phyloP scores from a whole-genome alignment of 2,797 vertebrate species.

The Somateria mollissima region DNA sequence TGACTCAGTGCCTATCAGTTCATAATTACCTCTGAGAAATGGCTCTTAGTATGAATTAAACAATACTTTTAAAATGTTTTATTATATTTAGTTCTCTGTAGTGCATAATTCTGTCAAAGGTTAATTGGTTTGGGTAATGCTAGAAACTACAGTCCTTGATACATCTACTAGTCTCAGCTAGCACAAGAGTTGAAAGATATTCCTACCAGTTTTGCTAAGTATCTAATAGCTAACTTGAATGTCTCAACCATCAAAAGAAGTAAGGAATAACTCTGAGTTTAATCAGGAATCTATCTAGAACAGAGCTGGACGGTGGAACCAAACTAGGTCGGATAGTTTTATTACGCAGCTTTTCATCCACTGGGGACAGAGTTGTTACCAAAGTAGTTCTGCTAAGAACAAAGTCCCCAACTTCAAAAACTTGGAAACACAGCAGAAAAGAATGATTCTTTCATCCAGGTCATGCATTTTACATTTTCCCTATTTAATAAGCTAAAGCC shows the following conservation, averaged over 20 bases:
- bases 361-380: constrained; percentile 39
- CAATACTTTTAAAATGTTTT: constrained; percentile 20
- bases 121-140: constrained; percentile 59
- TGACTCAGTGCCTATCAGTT: neutral
- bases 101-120: neutral
- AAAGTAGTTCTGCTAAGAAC: constrained; percentile 56
- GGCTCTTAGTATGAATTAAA: neutral
- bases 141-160: neutral
- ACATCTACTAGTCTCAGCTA: neutral
- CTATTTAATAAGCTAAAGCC: constrained; percentile 46
- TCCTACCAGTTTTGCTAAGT: neutral
- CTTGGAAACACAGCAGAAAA: neutral
- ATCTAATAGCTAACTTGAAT: neutral
- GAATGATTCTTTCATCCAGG: constrained; percentile 40
- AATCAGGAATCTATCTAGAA: neutral
- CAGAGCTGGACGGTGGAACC: neutral
- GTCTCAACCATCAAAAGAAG: neutral
- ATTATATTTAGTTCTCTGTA: constrained; percentile 30
- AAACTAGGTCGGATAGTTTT: neutral
- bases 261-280: neutral
- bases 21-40: neutral
- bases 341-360: neutral
- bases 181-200: neutral
- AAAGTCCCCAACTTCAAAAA: constrained; percentile 61
- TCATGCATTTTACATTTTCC: constrained; percentile 47